A percentile compares a stretch with the other conserved stretches of the same genome.
Evolutionary conservation across 2,888 invertebrate genomes (phyloP).

Genomic region (Vannuccia rotundouncinata): DNA sequence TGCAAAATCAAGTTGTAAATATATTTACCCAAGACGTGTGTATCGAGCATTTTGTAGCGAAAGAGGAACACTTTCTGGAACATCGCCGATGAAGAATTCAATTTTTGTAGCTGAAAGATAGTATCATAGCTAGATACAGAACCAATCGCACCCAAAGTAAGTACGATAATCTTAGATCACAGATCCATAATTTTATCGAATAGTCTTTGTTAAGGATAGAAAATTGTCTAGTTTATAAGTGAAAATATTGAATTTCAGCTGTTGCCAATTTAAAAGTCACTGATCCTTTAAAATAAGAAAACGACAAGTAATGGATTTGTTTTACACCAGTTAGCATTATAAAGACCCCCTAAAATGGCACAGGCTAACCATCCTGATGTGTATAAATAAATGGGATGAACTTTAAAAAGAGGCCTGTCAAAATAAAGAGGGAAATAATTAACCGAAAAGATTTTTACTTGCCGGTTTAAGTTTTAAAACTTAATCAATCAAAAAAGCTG

Average conservation of each 20-base stretch:
- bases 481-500: too few species aligned
- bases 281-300: too few species aligned
- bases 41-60: slow-evolving; percentile 55
- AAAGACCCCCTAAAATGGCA: too few species aligned
- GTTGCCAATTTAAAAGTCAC: not conserved
- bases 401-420: too few species aligned
- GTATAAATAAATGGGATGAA: too few species aligned
- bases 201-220: not conserved
- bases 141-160: not conserved
- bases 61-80: slow-evolving; percentile 49
- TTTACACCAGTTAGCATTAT: too few species aligned
- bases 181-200: too few species aligned
- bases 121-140: too few species aligned
- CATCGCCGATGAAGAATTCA: slow-evolving; percentile 66
- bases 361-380: too few species aligned
- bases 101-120: slow-evolving; percentile 65
- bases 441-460: too few species aligned
- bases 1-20: not conserved
- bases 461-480: too few species aligned
- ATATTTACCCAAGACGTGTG: slow-evolving; percentile 54
- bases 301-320: not conserved
- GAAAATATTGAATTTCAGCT: not conserved
- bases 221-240: not conserved
- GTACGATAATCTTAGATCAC: slow-evolving; percentile 2
- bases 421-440: too few species aligned